phyloP scores from a whole-genome alignment of 1,140 invertebrate genomes.

The Hydropsyche tenuis region DNA sequence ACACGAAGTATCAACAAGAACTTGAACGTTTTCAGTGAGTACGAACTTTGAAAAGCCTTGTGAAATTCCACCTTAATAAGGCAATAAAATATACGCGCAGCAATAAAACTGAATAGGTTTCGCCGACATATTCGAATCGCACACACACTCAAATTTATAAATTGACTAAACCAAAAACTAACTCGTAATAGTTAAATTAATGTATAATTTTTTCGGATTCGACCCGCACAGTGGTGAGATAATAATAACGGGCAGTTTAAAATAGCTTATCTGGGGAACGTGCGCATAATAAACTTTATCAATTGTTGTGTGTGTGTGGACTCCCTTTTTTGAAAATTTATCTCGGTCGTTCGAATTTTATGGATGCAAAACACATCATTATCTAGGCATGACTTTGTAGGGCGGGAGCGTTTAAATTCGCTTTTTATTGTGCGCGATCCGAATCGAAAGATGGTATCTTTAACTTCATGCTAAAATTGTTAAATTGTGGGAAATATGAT shows the following conservation, averaged over 20 bases:
- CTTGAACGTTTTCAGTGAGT: no score
- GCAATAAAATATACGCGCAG: no score
- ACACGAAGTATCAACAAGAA: no score
- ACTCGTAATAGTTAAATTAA: not conserved
- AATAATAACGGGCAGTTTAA: not conserved
- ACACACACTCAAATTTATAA: not conserved
- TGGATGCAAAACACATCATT: constrained; percentile 32
- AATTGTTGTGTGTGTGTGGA: constrained; percentile 16
- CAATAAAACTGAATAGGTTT: no score
- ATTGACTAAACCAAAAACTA: not conserved
- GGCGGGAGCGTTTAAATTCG: not conserved
- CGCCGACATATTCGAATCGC: no score
- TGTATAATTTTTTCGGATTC: no score
- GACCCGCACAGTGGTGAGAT: not conserved
- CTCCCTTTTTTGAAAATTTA: constrained; percentile 3
- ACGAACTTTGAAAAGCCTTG: no score
- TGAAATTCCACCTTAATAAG: no score
- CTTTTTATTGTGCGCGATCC: not conserved
- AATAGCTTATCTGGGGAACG: constrained; percentile 21
- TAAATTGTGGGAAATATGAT: no score
- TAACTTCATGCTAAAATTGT: no score
- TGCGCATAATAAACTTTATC: constrained; percentile 35
- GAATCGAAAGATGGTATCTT: no score
- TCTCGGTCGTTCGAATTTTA: constrained; percentile 33
- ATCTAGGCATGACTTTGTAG: constrained; percentile 2